phyloP scores from a whole-genome alignment of 2,113 vertebrate genomes.

The Acanthisitta chloris region DNA sequence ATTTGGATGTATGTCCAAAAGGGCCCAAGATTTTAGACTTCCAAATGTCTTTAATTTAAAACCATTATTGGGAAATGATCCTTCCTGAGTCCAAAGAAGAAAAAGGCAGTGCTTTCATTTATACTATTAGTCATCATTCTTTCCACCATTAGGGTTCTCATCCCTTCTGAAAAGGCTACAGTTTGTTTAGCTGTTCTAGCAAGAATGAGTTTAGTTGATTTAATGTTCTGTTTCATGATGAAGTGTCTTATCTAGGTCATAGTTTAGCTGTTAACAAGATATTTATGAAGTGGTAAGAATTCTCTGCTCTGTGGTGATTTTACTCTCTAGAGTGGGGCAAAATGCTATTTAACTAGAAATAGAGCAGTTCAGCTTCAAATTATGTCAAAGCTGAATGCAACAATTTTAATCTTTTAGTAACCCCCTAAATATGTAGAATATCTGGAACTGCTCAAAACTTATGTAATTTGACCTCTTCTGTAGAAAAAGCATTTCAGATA shows the following conservation, averaged over 20 bases:
- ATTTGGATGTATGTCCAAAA: conserved; percentile 3
- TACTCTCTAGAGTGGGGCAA: conserved; percentile 1
- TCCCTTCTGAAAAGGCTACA: background rate
- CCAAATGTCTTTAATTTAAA: conserved; percentile 45
- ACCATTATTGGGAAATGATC: background rate
- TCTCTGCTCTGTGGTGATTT: background rate
- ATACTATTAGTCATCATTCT: background rate
- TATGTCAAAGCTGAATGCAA: conserved; percentile 16
- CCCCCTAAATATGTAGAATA: background rate
- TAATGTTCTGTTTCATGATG: conserved; percentile 13
- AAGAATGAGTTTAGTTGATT: background rate
- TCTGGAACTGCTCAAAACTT: conserved; percentile 11
- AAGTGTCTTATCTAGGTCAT: conserved; percentile 20
- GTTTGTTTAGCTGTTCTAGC: conserved; percentile 20
- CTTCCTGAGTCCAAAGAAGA: background rate
- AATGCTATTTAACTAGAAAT: conserved; percentile 23
- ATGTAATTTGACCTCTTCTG: background rate
- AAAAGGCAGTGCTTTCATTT: background rate
- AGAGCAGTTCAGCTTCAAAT: conserved; percentile 18
- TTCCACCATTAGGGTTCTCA: background rate
- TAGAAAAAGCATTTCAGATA: background rate
- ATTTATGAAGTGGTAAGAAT: conserved; percentile 52
- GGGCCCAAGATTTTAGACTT: background rate
- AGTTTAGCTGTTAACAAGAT: conserved; percentile 18
- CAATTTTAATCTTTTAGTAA: conserved; percentile 21